Evolutionary conservation across 1,140 invertebrate genomes (phyloP).

Genomic region (Drosophila insularis): DNA sequence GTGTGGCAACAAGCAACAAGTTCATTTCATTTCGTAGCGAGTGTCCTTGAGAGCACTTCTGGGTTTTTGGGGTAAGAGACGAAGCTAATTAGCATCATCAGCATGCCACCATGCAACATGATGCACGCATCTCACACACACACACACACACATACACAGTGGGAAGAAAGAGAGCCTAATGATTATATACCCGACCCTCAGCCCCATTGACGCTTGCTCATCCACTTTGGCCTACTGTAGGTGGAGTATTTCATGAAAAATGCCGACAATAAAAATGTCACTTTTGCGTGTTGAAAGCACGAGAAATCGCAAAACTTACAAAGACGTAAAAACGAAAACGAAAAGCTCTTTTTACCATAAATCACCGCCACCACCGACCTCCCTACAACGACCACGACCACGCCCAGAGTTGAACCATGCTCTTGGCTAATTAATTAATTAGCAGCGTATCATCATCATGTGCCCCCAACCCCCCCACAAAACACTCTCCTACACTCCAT

Average conservation of each 20-base stretch:
- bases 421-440: constrained; percentile 69
- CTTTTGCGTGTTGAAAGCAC: constrained; percentile 55
- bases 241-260: constrained; percentile 37
- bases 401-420: neutral
- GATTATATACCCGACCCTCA: constrained; percentile 26
- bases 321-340: constrained; percentile 8
- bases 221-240: neutral
- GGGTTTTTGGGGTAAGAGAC: constrained; percentile 32
- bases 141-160: neutral
- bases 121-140: constrained; percentile 48
- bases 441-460: constrained; percentile 53
- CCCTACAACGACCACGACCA: constrained; percentile 51
- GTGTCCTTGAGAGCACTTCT: neutral
- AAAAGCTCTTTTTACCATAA: constrained; percentile 46
- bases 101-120: constrained; percentile 47
- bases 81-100: constrained; percentile 55
- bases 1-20: neutral
- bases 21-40: neutral
- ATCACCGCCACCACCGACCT: constrained; percentile 58
- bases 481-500: neutral
- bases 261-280: constrained; percentile 70
- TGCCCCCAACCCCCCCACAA: constrained; percentile 6
- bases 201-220: too few relatives aligned
- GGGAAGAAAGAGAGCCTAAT: constrained; percentile 37
- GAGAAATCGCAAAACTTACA: constrained; percentile 27